These are phyloP conservation scores for Macrochelys suwanniensis DNA, from an alignment of 2,797 vertebrate species.

Conservation along the genomic window DNA sequence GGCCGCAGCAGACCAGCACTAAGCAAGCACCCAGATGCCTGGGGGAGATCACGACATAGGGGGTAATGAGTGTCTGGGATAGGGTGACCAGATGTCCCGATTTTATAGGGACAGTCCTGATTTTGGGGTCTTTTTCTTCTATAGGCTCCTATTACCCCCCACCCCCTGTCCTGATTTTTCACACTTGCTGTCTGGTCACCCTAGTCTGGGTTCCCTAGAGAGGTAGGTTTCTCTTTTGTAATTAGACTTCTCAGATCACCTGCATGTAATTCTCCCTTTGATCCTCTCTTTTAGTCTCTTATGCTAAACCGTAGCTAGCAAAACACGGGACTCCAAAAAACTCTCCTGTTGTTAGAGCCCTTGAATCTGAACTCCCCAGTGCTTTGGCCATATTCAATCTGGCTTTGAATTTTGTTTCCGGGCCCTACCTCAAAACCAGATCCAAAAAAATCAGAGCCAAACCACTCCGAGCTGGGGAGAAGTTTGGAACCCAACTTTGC, in stretches of 20 bases:
- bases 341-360: background rate
- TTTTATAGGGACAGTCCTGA: too few relatives aligned
- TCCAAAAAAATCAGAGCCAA: too few relatives aligned
- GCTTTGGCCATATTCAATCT: background rate
- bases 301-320: background rate
- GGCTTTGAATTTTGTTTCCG: background rate
- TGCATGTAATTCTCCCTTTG: background rate
- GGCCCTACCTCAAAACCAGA: background rate
- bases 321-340: background rate
- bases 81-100: too few relatives aligned
- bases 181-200: too few relatives aligned
- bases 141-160: too few relatives aligned
- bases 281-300: background rate
- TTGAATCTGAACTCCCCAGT: background rate
- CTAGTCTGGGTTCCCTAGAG: background rate
- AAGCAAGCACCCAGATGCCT: background rate
- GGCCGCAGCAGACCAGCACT: background rate
- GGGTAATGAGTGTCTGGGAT: background rate
- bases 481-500: background rate
- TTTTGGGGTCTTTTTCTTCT: too few relatives aligned
- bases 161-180: too few relatives aligned
- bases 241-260: background rate
- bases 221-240: background rate
- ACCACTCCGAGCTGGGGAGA: background rate
- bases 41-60: background rate